phyloP scores from a whole-genome alignment of 2,888 invertebrate genomes.

The Drosophila mimica region DNA sequence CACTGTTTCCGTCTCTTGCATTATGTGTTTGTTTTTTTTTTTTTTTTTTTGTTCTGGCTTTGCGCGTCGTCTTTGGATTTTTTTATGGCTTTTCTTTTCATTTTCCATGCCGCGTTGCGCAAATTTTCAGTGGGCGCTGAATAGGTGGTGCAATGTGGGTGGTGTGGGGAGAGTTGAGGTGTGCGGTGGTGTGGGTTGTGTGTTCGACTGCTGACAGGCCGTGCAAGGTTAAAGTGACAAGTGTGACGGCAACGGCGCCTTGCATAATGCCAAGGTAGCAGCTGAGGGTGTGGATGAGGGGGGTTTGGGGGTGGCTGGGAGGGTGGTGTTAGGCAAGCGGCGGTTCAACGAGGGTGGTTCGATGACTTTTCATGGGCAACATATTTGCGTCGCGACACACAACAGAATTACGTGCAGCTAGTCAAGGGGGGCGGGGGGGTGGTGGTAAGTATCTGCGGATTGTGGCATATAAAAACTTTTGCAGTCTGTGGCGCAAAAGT shows the following conservation, averaged over 20 bases:
- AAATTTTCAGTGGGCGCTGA: constrained; percentile 68
- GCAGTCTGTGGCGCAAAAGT: constrained; percentile 60
- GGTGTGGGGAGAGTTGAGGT: neutral
- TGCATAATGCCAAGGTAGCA: constrained; percentile 73
- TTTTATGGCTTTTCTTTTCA: constrained; percentile 81
- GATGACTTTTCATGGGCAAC: constrained; percentile 64
- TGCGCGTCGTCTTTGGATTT: constrained; percentile 71
- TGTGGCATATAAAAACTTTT: constrained; percentile 73
- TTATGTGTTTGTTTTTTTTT: constrained; percentile 23
- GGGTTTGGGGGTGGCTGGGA: neutral
- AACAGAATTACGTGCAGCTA: constrained; percentile 77
- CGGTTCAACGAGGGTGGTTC: constrained; percentile 26
- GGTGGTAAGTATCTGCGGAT: constrained; percentile 49
- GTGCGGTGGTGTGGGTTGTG: neutral
- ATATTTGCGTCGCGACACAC: constrained; percentile 80
- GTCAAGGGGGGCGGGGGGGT: constrained; percentile 12
- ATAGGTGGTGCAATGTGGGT: constrained; percentile 3
- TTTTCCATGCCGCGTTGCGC: constrained; percentile 76
- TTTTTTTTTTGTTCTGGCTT: constrained; percentile 55
- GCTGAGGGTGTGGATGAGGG: constrained; percentile 2
- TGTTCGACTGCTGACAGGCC: constrained; percentile 68
- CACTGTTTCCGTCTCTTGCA: constrained; percentile 21
- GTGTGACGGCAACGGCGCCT: constrained; percentile 76
- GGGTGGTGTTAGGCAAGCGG: neutral
- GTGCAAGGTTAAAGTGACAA: constrained; percentile 81